Percentiles rank a stretch among this genome's conserved stretches.
Conservation (phyloP, 37 sponge, comb jelly and placozoan species). For the Aplysina aerophoba region DNA sequence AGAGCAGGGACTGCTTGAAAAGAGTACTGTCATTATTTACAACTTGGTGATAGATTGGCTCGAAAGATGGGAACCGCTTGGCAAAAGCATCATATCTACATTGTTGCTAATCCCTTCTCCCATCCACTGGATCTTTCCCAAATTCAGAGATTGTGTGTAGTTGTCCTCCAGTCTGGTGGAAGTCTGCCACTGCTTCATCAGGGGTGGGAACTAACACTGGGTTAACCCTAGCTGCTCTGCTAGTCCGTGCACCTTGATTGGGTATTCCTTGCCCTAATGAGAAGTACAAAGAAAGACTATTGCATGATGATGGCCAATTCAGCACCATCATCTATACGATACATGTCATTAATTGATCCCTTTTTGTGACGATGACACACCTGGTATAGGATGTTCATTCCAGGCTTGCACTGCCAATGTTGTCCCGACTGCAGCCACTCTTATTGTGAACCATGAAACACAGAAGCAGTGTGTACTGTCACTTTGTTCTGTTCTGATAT, state of each 20-base stretch:
- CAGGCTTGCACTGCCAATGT: conserved; percentile 42
- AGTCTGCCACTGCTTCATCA: conserved; percentile 2
- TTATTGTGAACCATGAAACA: conserved; percentile 56
- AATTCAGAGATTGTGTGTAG: background rate
- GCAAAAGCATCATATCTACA: conserved; percentile 30
- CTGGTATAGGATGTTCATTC: conserved; percentile 69
- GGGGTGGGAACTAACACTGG: background rate
- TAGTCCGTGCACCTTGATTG: background rate
- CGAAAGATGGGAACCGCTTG: conserved; percentile 14
- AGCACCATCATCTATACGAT: too few species aligned
- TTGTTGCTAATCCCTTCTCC: background rate
- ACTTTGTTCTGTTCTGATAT: conserved; percentile 18
- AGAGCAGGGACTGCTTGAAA: conserved; percentile 21
- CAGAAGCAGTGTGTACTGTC: conserved; percentile 43
- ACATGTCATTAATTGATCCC: too few species aligned
- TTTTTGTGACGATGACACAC: conserved; percentile 7
- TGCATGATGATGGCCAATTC: too few species aligned
- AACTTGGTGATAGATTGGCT: conserved; percentile 26
- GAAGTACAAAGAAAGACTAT: background rate
- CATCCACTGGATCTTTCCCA: conserved; percentile 37
- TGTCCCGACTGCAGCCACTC: conserved; percentile 42
- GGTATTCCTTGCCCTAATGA: conserved; percentile 5
- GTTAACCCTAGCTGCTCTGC: conserved; percentile 22
- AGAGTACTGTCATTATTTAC: conserved; percentile 21
- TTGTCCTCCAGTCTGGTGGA: conserved; percentile 19